Base-by-base conservation (phyloP, 23 tunicate species). In the Ciona savignyi region DNA sequence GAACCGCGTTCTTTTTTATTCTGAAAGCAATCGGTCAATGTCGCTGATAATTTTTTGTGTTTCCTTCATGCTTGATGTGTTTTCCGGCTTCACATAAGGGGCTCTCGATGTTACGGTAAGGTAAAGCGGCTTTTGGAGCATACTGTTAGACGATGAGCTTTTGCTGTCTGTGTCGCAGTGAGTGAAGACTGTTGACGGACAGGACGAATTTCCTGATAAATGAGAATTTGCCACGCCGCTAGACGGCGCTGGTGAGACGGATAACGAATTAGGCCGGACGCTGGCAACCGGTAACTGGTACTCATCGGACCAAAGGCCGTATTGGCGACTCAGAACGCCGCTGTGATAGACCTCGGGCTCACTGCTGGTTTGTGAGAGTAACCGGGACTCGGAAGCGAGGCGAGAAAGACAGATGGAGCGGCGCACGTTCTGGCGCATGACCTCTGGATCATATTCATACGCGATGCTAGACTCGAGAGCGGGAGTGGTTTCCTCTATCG, bases 231-330 rank as follows among this genome's bases (percentile, higher is more conserved):
- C 73, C n/a, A 28, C 28, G 3, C 78, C 78, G 78, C 51, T 81
- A 42, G 78, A 64, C 35, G 85, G 78, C 78, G 85, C 73, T 26
- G 78, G 85, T 1, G 78, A 81, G 25, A 76, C 63, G 29, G 35
- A 21, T 29, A 28, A 23, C 11, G 85, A 81, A 23, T 72, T 49
- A 9, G 64, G 56, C 15, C 56, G 56, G 15, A 42, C 56, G 56
- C 56, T 15, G 56, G n/a, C n/a, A n/a, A 42, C 56, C 15, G 56
- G 56, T 15, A 6, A 6, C 56, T 42, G 56, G n/a, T 27, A 42
- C 2, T 42, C 76, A 64, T 72, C 76, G 32, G 31, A 26, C 64
- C 30, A 48, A 26, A 42, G 64, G 1, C 21, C 61, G 23, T 72
- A 25, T 21, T 48, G 21, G n/a, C 35, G 63, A 33, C 60, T 31